These are phyloP conservation scores for Phaetusa simplex DNA, from an alignment of 2,113 vertebrate species.

Conservation along the genomic window DNA sequence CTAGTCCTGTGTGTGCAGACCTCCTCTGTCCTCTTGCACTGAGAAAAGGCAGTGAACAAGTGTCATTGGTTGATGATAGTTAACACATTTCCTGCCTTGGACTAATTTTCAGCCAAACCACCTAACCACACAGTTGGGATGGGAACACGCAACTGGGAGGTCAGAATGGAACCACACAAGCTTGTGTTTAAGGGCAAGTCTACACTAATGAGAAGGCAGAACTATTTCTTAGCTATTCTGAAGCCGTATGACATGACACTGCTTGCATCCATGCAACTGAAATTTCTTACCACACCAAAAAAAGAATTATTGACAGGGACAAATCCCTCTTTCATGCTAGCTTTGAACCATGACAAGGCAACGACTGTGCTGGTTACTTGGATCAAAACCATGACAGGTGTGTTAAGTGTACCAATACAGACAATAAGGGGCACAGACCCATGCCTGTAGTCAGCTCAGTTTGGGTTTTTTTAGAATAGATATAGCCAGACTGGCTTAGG, in stretches of 20 bases:
- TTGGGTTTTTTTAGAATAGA: rapidly evolving
- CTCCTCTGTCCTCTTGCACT: not conserved
- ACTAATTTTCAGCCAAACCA: not conserved
- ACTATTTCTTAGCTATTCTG: not conserved
- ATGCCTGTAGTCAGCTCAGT: not conserved
- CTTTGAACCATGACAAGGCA: not conserved
- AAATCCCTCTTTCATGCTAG: not conserved
- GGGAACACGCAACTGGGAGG: not conserved
- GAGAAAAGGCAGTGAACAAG: not conserved
- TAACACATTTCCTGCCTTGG: not conserved
- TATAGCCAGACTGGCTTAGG: not conserved
- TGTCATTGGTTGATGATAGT: not conserved
- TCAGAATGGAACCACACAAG: not conserved
- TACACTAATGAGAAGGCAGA: not conserved
- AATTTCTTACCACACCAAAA: not conserved
- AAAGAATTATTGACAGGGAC: not conserved
- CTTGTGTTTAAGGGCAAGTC: not conserved
- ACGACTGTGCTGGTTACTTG: not conserved
- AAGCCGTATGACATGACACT: not conserved
- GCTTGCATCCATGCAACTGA: rapidly evolving
- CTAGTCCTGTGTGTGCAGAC: not conserved
- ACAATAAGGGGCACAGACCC: not conserved
- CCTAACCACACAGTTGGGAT: not conserved
- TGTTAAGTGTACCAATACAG: not conserved
- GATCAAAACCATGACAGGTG: not conserved